Evolutionary conservation across 2,888 invertebrate species (phyloP), one percentile per base, ranked within the genome.

Genomic region (Thelaira solivaga): DNA sequence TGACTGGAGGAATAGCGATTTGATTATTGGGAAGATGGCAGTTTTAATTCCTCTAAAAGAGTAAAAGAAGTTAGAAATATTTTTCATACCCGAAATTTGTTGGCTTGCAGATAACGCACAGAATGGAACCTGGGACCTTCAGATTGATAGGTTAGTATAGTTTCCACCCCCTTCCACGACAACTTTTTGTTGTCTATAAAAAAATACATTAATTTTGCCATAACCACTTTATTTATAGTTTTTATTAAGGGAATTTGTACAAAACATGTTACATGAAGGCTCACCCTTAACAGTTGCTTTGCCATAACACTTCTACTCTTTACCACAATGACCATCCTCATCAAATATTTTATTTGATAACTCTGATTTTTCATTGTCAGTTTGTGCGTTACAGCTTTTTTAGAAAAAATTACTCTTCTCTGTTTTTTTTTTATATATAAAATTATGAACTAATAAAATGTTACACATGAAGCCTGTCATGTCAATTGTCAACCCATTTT

Each of bases 401-500:
- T 7, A 6, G 26, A 20, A 57, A 29, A 47, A 11, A 36, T 8
- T 36, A 8, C 6, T 13, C 4, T 31, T 16, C 8, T 26, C 10
- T 22, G n/a, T 34, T 16, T n/a, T 20, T 49, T 16, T 13, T n/a
- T n/a, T n/a, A n/a, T n/a, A n/a, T n/a, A n/a, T 2, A 31, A 68
- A 77, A 69, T 74, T 79, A 81, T 80, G 75, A 76, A 79, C 79
- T 81, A 82, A 81, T 82, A 80, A 81, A 81, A 76, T 81, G 69
- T 64, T 80, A 78, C 72, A 69, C 78, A 78, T 78, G 74, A 73
- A 73, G 81, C 71, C 78, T 80, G 82, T 82, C 82, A 79, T 81
- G 80, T 82, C 81, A 79, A 62, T 77, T 81, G 81, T 82, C 81
- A 76, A 78, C 47, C 61, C 51, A 71, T 74, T 78, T 68, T 74